A percentile compares a stretch with the other conserved stretches of the same genome.
phyloP scores from a whole-genome alignment of 2,888 invertebrate genomes.

The Nomada hirtipes region DNA sequence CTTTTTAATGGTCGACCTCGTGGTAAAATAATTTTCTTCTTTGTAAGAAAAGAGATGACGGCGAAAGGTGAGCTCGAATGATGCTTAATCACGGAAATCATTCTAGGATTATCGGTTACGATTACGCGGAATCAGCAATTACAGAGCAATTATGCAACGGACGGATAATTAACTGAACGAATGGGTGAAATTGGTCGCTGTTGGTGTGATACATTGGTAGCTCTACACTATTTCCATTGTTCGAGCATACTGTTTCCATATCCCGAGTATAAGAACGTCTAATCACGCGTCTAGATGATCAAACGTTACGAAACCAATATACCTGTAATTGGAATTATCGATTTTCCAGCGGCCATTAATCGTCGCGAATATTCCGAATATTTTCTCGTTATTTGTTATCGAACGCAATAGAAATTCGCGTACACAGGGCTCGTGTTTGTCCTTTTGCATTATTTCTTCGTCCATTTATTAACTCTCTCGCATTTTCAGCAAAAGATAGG shows the following conservation, averaged over 20 bases:
- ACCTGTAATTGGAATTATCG: slow-evolving; percentile 16
- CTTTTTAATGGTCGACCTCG: no score
- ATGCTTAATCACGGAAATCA: background rate
- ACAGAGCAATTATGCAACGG: slow-evolving; percentile 15
- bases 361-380: no score
- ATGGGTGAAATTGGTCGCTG: slow-evolving; percentile 15
- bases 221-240: slow-evolving; percentile 17
- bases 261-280: slow-evolving; percentile 22
- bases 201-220: slow-evolving; percentile 13
- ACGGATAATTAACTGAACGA: slow-evolving; percentile 20
- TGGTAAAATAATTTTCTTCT: no score
- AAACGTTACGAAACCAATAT: slow-evolving; percentile 1
- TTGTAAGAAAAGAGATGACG: no score
- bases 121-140: slow-evolving; percentile 4
- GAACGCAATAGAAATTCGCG: background rate
- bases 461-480: background rate
- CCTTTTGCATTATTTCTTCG: background rate
- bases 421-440: background rate
- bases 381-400: background rate
- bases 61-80: background rate
- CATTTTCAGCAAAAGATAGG: background rate
- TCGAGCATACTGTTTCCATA: slow-evolving; percentile 16
- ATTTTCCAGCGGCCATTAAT: background rate
- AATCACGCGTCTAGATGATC: slow-evolving; percentile 17
- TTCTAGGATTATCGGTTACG: slow-evolving; percentile 4